These are phyloP conservation scores for Tachycineta bicolor DNA, from an alignment of 2,113 vertebrate species.

Conservation along the genomic window DNA sequence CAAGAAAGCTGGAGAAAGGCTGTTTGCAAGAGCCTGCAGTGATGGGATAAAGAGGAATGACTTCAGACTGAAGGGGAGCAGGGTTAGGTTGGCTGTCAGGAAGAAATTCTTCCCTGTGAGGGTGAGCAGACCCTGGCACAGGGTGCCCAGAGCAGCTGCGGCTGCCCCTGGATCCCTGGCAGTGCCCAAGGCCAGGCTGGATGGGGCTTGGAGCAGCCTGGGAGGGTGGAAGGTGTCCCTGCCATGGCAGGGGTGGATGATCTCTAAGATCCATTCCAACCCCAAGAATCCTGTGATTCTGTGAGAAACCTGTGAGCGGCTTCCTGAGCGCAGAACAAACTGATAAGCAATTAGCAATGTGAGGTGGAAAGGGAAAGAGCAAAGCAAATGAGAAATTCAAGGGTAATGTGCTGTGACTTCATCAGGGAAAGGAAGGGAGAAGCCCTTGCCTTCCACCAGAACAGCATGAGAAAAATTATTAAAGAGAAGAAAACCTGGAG, in stretches of 20 bases:
- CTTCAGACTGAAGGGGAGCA: not conserved
- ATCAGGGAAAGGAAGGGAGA: not conserved
- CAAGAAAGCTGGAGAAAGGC: not conserved
- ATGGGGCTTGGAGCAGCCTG: accelerated
- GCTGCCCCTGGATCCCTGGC: not conserved
- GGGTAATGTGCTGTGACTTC: not conserved
- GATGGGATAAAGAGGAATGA: not conserved
- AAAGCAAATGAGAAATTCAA: not conserved
- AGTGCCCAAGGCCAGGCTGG: not conserved
- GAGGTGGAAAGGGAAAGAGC: not conserved
- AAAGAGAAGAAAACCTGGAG: constrained; percentile 7
- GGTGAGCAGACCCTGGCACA: not conserved
- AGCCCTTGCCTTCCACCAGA: not conserved
- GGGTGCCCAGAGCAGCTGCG: not conserved
- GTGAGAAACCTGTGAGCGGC: not conserved
- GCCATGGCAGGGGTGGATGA: not conserved
- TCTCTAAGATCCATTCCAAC: not conserved
- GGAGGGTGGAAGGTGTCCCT: not conserved
- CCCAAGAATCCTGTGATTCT: not conserved
- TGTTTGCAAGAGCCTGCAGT: not conserved
- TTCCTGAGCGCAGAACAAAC: not conserved
- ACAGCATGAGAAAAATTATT: not conserved
- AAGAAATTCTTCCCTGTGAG: not conserved
- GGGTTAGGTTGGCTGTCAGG: not conserved
- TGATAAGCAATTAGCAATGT: not conserved